Base-by-base conservation (phyloP, 1,140 invertebrate genomes). In the Scaptomyza graminum region DNA sequence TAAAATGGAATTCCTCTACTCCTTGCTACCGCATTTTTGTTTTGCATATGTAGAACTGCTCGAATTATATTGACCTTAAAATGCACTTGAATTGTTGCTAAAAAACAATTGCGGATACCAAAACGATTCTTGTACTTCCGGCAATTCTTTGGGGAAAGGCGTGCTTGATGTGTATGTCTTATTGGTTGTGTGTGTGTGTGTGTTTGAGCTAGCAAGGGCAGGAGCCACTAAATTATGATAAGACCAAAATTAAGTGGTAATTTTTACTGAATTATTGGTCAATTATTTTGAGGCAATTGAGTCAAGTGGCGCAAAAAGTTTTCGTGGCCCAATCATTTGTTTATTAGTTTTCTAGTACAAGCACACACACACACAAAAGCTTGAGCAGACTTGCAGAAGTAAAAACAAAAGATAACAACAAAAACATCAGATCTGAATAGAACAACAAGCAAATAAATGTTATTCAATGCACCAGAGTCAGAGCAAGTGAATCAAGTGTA, bases 231-330 rank as follows among this genome's bases (percentile, higher is more conserved):
- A 82, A 83, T 82, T 82, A 78, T 88, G 66, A 88, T 88, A 78
- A 82, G 78, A 65, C 69, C 62, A 61, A 79, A 88, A 88, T 88
- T 76, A 88, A 88, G 83, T 83, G 83, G 68, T 83, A 69, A 83
- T 83, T 88, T 88, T 88, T 79, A 77, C 72, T 88, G 79, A 88
- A 88, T 88, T 88, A 88, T 88, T 89, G 83, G 66, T 76, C 83
- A 88, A 88, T 88, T 88, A 88, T 88, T 88, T 88, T 61, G 82
- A 88, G 84, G 84, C 83, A 88, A 89, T 89, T 79, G 83, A 83
- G 57, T 78, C 71, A 83, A 88, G 82, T 79, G 81, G 66, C 56
- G 55, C 28, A 71, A 64, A 34, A 87, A 88, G 63, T 83, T 88
- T 88, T 68, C 62, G 68, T 64, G 70, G 65, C 61, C 61, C 83